These are phyloP conservation scores for Mellilla xanthometata DNA, from an alignment of 2,888 invertebrate genomes.

Conservation along the genomic window DNA sequence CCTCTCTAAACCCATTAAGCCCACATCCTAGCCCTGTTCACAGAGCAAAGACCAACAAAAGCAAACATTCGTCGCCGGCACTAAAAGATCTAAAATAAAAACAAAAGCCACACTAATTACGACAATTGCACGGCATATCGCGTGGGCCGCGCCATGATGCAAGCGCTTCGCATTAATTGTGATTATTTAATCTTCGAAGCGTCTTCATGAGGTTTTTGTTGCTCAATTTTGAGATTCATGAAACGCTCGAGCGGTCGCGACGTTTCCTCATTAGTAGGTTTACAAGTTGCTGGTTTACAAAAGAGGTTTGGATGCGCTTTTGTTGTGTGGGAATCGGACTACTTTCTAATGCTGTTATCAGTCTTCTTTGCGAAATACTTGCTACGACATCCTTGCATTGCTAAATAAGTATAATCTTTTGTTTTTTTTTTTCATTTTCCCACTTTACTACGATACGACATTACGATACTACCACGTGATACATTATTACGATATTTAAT, in stretches of 20 bases:
- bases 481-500: no score
- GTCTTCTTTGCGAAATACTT: background rate
- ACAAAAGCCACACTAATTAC: conserved; percentile 57
- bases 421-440: no score
- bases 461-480: no score
- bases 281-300: conserved; percentile 11
- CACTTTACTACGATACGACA: no score
- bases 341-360: background rate
- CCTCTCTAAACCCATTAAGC: conserved; percentile 6
- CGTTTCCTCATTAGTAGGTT: conserved; percentile 14
- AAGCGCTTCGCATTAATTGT: conserved; percentile 49
- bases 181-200: conserved; percentile 54
- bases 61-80: conserved; percentile 31
- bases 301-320: conserved; percentile 1
- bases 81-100: conserved; percentile 54
- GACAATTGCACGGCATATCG: conserved; percentile 59
- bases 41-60: conserved; percentile 10
- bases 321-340: conserved; percentile 3
- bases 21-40: conserved; percentile 5
- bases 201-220: conserved; percentile 41
- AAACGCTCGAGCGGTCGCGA: conserved; percentile 10
- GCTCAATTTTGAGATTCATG: conserved; percentile 30
- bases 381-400: background rate
- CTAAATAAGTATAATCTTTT: background rate
- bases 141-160: conserved; percentile 52